A percentile compares a stretch with the other conserved stretches of the same genome.
These are phyloP conservation scores for Lepisosteus oculatus DNA, from an alignment of 2,113 vertebrate species.

Conservation along the genomic window DNA sequence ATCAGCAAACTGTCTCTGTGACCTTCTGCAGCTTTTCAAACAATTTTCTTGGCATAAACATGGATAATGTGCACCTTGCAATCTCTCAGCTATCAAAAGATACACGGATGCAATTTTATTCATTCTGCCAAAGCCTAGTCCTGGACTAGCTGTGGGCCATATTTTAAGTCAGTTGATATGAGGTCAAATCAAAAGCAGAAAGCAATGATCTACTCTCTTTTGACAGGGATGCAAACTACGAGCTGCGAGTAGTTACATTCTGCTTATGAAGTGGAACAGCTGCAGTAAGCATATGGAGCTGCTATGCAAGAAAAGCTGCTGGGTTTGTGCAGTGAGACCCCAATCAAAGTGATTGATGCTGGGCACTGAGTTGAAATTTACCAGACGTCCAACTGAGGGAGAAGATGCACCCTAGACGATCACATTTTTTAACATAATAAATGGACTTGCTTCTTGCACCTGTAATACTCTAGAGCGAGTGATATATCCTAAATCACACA, in stretches of 20 bases:
- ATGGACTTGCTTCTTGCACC: slow-evolving; percentile 44
- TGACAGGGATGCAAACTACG: slow-evolving; percentile 48
- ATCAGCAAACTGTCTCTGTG: slow-evolving; percentile 54
- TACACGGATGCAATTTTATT: slow-evolving; percentile 28
- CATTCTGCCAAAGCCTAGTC: slow-evolving; percentile 16
- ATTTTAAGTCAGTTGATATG: slow-evolving; percentile 32
- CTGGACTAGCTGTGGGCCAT: slow-evolving; percentile 22
- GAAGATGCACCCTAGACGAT: slow-evolving; percentile 43
- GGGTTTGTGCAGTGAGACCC: slow-evolving; percentile 59
- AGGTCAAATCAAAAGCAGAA: slow-evolving; percentile 43
- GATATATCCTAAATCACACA: neutral
- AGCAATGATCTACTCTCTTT: slow-evolving; percentile 38
- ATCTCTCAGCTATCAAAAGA: slow-evolving; percentile 40
- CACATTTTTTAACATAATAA: slow-evolving; percentile 51
- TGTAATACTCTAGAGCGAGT: slow-evolving; percentile 45
- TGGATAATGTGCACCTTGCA: slow-evolving; percentile 20
- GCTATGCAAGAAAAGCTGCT: slow-evolving; percentile 60
- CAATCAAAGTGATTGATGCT: slow-evolving; percentile 74
- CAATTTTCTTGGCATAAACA: slow-evolving; percentile 36
- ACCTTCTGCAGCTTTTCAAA: slow-evolving; percentile 40
- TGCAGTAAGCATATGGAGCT: slow-evolving; percentile 72
- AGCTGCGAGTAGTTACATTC: slow-evolving; percentile 40
- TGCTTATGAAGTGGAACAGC: slow-evolving; percentile 65
- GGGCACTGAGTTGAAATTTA: slow-evolving; percentile 54
- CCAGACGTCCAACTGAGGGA: slow-evolving; percentile 49